phyloP scores from a whole-genome alignment of 2,888 invertebrate genomes.

The Drosophila ustulata region DNA sequence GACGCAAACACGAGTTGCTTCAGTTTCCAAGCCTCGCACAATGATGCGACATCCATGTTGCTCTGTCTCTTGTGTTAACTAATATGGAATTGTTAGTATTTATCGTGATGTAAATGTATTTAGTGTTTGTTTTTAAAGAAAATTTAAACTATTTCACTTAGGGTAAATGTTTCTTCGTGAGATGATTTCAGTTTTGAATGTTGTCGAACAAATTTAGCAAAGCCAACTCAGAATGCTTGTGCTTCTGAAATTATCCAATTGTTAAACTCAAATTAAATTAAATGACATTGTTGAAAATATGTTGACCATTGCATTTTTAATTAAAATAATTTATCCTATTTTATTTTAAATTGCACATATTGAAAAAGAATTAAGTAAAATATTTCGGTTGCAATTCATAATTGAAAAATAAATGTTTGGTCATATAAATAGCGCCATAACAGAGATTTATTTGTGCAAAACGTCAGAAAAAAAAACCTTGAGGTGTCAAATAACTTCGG shows the following conservation, averaged over 20 bases:
- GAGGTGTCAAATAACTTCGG: constrained; percentile 42
- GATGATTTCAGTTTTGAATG: not conserved
- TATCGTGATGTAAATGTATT: constrained; percentile 4
- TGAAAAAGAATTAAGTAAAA: not conserved
- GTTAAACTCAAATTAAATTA: too few species aligned
- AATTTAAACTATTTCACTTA: constrained; percentile 6
- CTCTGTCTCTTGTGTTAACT: not conserved
- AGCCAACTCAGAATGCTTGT: not conserved
- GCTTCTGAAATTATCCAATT: not conserved
- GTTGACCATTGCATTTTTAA: too few species aligned
- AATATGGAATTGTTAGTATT: constrained; percentile 16
- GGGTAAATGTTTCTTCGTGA: not conserved
- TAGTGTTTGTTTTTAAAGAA: constrained; percentile 7
- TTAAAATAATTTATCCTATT: not conserved
- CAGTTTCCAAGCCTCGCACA: constrained; percentile 31
- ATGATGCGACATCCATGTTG: constrained; percentile 13
- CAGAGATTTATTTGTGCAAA: constrained; percentile 2
- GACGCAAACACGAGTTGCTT: constrained; percentile 25
- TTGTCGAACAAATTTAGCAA: not conserved
- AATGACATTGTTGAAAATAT: too few species aligned
- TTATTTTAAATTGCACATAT: not conserved
- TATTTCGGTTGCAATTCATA: not conserved
- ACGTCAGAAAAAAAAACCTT: not conserved
- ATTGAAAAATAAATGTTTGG: not conserved
- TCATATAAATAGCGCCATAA: not conserved